A percentile compares a stretch with the other conserved stretches of the same genome.
phyloP scores from a whole-genome alignment of 2,888 invertebrate species.

The Oligia fasciuncula region DNA sequence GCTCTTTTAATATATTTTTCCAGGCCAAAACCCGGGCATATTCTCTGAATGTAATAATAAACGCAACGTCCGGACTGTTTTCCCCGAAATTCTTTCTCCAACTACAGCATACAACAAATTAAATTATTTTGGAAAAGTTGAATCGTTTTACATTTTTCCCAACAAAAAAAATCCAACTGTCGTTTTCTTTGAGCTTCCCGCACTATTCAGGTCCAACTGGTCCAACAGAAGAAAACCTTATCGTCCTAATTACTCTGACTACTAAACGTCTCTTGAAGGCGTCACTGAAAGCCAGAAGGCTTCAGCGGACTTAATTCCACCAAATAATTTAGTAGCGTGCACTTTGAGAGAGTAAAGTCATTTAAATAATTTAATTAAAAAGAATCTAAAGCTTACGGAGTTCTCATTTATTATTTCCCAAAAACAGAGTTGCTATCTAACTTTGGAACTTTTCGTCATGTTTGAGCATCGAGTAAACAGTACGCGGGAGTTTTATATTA shows the following conservation, averaged over 20 bases:
- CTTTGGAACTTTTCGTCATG: conserved; percentile 64
- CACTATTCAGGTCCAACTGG: conserved; percentile 47
- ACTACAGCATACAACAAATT: conserved; percentile 7
- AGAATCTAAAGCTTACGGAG: conserved; percentile 73
- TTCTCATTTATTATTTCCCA: conserved; percentile 75
- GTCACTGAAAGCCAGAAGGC: conserved; percentile 72
- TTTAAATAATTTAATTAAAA: conserved; percentile 84
- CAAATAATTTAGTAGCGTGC: conserved; percentile 81
- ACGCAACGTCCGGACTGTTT: not conserved
- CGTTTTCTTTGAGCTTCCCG: conserved; percentile 27
- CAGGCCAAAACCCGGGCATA: not conserved
- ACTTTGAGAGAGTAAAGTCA: conserved; percentile 79
- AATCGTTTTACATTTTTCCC: not conserved
- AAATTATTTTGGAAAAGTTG: conserved; percentile 4
- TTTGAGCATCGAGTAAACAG: conserved; percentile 48
- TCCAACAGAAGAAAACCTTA: conserved; percentile 54
- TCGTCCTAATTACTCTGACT: conserved; percentile 68
- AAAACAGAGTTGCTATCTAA: conserved; percentile 61
- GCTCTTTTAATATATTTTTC: conserved; percentile 21
- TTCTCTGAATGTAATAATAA: conserved; percentile 21
- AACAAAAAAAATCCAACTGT: conserved; percentile 24
- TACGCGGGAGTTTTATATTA: conserved; percentile 51
- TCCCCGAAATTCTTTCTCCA: conserved; percentile 9
- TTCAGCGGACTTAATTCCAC: conserved; percentile 77
- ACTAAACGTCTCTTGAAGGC: conserved; percentile 71